Conservation (phyloP, 2,888 invertebrate species). For the Athripsodes cinereus region DNA sequence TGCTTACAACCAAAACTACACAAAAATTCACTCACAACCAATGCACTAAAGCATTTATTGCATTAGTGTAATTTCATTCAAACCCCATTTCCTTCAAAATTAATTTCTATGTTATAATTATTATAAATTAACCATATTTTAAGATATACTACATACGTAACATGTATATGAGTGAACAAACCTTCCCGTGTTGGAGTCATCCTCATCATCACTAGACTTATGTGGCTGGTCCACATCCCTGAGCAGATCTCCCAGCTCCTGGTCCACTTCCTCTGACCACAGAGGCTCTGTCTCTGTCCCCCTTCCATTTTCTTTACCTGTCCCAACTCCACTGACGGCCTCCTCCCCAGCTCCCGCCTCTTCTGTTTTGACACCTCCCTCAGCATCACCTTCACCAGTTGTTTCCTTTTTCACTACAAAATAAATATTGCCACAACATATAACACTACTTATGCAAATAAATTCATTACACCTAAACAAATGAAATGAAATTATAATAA, state of each 20-base stretch:
- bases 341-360: conserved; percentile 8
- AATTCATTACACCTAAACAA: too few relatives aligned
- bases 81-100: too few relatives aligned
- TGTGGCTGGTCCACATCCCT: conserved; percentile 62
- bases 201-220: conserved; percentile 65
- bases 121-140: too few relatives aligned
- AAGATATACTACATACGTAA: background rate
- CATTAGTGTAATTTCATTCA: too few relatives aligned
- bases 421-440: too few relatives aligned
- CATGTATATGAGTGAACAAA: conserved; percentile 29
- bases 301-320: conserved; percentile 32
- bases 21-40: too few relatives aligned
- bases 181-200: conserved; percentile 54
- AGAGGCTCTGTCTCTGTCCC: conserved; percentile 59
- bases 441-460: too few relatives aligned
- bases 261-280: conserved; percentile 76
- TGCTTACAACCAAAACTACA: too few relatives aligned
- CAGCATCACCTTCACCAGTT: conserved; percentile 14
- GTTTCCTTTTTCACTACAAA: conserved; percentile 8
- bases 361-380: conserved; percentile 24
- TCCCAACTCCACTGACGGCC: conserved; percentile 14
- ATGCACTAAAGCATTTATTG: too few relatives aligned
- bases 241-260: conserved; percentile 70
- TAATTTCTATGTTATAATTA: too few relatives aligned
- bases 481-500: too few relatives aligned